These are phyloP conservation scores for Tholera decimalis DNA, from an alignment of 2,888 invertebrate species.

Conservation along the genomic window DNA sequence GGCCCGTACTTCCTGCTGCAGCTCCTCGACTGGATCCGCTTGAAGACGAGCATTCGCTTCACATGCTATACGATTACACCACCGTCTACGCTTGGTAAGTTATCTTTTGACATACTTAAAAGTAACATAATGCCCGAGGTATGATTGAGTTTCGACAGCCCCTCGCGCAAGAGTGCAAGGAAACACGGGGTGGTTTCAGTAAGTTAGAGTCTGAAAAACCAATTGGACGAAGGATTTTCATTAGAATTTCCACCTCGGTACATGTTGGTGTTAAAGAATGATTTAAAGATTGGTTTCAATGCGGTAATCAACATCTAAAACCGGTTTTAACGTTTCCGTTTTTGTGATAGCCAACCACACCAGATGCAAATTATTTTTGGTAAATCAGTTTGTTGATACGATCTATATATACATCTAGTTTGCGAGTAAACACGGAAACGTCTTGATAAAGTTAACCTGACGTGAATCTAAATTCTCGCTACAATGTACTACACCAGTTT, in stretches of 20 bases:
- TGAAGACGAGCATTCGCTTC: slow-evolving; percentile 95
- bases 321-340: not conserved
- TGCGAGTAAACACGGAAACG: slow-evolving; percentile 75
- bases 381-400: no score
- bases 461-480: slow-evolving; percentile 80
- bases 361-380: no score
- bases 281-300: not conserved
- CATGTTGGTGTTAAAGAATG: no score
- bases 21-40: slow-evolving; percentile 95
- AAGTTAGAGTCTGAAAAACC: no score
- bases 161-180: no score
- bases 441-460: slow-evolving; percentile 54
- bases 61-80: slow-evolving; percentile 97
- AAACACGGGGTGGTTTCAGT: no score
- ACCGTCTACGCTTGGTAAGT: slow-evolving; percentile 94
- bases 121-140: not conserved
- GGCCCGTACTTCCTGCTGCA: slow-evolving; percentile 95
- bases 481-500: slow-evolving; percentile 71
- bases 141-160: no score
- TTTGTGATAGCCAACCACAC: no score
- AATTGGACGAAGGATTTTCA: no score
- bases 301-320: not conserved
- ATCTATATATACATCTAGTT: not conserved
- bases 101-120: not conserved
- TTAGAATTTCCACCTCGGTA: no score